Evolutionary conservation across 2,113 vertebrate species (phyloP).

Genomic region (Apus apus): DNA sequence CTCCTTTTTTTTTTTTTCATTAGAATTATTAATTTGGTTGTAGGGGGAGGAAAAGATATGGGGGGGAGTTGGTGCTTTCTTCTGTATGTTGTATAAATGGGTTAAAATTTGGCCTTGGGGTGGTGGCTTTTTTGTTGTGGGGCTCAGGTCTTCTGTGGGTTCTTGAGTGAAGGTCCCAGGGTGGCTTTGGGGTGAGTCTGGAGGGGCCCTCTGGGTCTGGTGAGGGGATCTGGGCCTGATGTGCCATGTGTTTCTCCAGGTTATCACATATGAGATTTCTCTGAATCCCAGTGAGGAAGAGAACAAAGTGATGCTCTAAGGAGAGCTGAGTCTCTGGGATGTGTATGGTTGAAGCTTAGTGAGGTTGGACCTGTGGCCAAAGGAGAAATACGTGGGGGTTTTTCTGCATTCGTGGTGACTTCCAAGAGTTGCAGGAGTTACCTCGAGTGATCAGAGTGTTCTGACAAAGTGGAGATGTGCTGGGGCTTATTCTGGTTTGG

Average conservation of each 20-base stretch:
- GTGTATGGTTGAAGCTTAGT: rapidly evolving
- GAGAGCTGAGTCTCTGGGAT: not conserved
- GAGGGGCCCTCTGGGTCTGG: too few relatives aligned
- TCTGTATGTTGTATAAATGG: rapidly evolving
- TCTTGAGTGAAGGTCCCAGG: rapidly evolving
- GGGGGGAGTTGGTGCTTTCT: rapidly evolving
- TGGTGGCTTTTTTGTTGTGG: not conserved
- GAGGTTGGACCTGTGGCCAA: not conserved
- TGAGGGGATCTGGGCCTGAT: too few relatives aligned
- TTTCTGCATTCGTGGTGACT: not conserved
- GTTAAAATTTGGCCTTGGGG: rapidly evolving
- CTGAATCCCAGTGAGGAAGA: not conserved
- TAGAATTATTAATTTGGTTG: rapidly evolving
- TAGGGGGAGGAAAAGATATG: rapidly evolving
- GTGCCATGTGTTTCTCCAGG: rapidly evolving
- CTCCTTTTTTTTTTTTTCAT: rapidly evolving
- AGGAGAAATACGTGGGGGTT: rapidly evolving
- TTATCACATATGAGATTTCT: rapidly evolving
- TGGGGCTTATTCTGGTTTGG: not conserved
- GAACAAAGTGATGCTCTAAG: rapidly evolving
- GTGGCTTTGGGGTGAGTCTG: not conserved
- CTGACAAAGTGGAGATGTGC: not conserved
- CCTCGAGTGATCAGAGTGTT: not conserved
- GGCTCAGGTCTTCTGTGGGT: not conserved
- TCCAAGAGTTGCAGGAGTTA: not conserved